A percentile compares a stretch with the other conserved stretches of the same genome.
phyloP scores from a whole-genome alignment of 2,888 invertebrate species.

The Trissolcus brochymenae region DNA sequence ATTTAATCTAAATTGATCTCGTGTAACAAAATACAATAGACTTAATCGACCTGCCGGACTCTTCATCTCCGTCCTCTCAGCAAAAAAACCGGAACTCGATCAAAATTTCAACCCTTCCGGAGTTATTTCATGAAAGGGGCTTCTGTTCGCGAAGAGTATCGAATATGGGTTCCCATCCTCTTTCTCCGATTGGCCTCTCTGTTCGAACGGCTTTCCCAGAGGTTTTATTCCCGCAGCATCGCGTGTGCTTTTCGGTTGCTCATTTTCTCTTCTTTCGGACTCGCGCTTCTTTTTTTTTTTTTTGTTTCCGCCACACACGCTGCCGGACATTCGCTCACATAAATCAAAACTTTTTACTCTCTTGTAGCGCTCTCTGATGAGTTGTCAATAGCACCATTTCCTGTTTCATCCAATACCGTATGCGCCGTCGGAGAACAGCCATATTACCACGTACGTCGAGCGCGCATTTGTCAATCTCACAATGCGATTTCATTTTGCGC shows the following conservation, averaged over 20 bases:
- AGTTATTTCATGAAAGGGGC: conserved; percentile 18
- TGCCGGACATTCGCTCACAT: conserved; percentile 58
- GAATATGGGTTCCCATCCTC: conserved; percentile 21
- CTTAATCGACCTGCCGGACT: neutral
- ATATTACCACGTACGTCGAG: conserved; percentile 18
- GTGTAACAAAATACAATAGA: conserved; percentile 11
- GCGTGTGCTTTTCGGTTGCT: conserved; percentile 9
- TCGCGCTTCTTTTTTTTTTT: conserved; percentile 28
- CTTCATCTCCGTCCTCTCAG: neutral
- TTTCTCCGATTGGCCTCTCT: neutral
- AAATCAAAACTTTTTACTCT: conserved; percentile 62
- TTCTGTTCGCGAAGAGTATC: conserved; percentile 21
- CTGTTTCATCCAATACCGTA: conserved; percentile 58
- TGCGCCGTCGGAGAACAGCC: conserved; percentile 33
- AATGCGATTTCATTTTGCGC: conserved; percentile 18
- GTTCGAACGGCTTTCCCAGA: conserved; percentile 10
- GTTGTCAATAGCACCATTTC: conserved; percentile 63
- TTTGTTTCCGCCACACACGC: conserved; percentile 25
- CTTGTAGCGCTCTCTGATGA: conserved; percentile 42
- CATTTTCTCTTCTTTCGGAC: conserved; percentile 33
- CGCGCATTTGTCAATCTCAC: conserved; percentile 29
- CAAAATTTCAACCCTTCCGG: conserved; percentile 11
- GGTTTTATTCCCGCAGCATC: conserved; percentile 32
- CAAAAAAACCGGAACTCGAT: conserved; percentile 13
- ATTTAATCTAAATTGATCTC: conserved; percentile 16